Evolutionary conservation across 2,113 vertebrate genomes (phyloP), one percentile per base, ranked within the genome.

Genomic region (Ranitomeya variabilis): DNA sequence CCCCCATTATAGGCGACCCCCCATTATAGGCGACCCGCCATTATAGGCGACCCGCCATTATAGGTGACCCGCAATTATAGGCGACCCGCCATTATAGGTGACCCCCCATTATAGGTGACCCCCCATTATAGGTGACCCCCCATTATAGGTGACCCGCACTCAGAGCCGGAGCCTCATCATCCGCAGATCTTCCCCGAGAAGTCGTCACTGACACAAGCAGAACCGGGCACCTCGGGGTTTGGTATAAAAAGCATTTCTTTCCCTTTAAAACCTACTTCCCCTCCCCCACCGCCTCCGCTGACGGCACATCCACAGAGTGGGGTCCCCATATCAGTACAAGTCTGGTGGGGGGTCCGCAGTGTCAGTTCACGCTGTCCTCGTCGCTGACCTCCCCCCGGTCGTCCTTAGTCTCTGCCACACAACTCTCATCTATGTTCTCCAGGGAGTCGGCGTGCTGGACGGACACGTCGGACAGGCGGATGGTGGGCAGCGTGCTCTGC

Each of bases 361-460:
- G 37, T 95, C 93, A 95, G 85, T 94, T 95, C 57, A 94, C 90
- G 0, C 95, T 96, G 89, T 99, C 97, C 9, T 97, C 97, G 3
- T 97, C 97, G 71, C 96, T 96, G 45, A 95, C 96, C 13, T 96
- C 95, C 2, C n/a, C 59, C 7, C 93, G 91, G 87, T 96, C 96
- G 7, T 97, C 97, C 3, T 95, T 95, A 90, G 93, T 91, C 92
- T 99, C 97, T 0, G 94, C 90, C 91, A 97, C 91, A 0, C 93
- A 82, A 89, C 97, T 98, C 94, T 98, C 97, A 0, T 99, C 97
- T 37, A 99, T 97, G 92, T 98, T 98, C 93, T 99, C 97, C 94
- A 99, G 96, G 3, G 97, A 98, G 91, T 97, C 97, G 0, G 97
- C 97, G 0, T 94, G 97, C 90, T 98, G 97, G 86, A 98, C 94